Evolutionary conservation across 35 echinoderm and acorn worm species (phyloP).

Genomic region (Apostichopus californicus): DNA sequence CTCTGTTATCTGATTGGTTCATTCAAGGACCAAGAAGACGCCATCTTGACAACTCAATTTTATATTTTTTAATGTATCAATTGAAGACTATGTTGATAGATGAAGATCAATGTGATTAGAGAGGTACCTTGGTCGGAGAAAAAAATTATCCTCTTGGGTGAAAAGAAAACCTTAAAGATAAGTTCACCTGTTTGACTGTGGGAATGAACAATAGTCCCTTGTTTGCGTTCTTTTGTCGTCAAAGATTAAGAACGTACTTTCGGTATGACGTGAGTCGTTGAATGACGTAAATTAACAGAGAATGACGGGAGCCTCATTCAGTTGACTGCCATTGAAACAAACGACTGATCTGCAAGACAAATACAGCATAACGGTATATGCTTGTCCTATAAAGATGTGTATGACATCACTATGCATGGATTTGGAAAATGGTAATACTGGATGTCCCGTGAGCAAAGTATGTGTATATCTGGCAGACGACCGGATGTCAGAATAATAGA

Average conservation of each 20-base stretch:
- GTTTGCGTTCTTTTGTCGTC: not conserved
- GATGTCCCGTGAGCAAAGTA: no score
- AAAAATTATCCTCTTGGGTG: not conserved
- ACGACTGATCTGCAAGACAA: no score
- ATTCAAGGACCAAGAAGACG: not conserved
- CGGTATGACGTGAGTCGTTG: not conserved
- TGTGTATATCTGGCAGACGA: no score
- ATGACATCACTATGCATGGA: no score
- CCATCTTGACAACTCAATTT: not conserved
- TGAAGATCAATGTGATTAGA: not conserved
- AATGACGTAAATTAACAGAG: not conserved
- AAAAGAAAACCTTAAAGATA: not conserved
- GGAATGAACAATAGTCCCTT: not conserved
- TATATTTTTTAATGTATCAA: not conserved
- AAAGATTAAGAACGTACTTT: not conserved
- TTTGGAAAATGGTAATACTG: no score
- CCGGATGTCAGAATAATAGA: no score
- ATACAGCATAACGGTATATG: no score
- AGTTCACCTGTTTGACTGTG: not conserved
- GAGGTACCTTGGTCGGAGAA: not conserved
- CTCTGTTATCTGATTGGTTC: not conserved
- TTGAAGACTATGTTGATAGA: not conserved
- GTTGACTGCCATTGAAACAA: not conserved
- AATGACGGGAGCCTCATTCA: no score
- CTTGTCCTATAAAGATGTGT: no score